Base-by-base conservation (phyloP, 1,140 invertebrate species). In the Ephestia elutella region DNA sequence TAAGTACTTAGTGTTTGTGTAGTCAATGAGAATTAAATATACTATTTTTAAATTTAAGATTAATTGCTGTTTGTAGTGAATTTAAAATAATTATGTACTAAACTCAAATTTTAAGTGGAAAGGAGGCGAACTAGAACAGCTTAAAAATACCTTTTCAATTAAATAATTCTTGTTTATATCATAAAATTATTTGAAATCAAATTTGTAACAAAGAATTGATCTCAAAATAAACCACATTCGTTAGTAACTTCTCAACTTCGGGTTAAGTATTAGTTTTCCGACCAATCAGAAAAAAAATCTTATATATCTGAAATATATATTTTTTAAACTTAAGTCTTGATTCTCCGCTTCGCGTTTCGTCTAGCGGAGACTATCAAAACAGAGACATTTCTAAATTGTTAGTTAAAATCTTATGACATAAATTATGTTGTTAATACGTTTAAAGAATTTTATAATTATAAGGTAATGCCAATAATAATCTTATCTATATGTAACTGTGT, bases 401-500 rank as follows among this genome's bases (percentile, higher is more conserved):
- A 57, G 56, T 49, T 30, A 57, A 25, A 51, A 51, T 21, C 21
- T 49, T 49, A 48, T 18, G 15, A 44, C 15, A 11, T 35, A n/a
- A n/a, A 1, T 44, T 44, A 25, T 25, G 8, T 21, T 53, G 19
- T 21, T 25, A 20, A 21, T 11, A 50, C 17, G 28, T 25, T 61
- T 50, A 4, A 44, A 49, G 11, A 49, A 35, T 62, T 53, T 62
- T 49, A 28, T 56, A 48, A 53, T 13, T 30, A 19, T 10, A 30
- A 55, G 17, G 51, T 30, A 54, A 55, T 59, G 48, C 21, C 50
- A 53, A 53, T 15, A 53, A 13, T 21, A 18, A 21, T 53, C 50
- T 25, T 53, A 53, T 25, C 8, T 32, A 15, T 15, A 38, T 53
- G 20, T 57, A 62, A 38, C 25, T 50, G 32, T 54, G n/a, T 44